Conservation (phyloP, 2,888 invertebrate species). For the Archaeoteleia sp. region DNA sequence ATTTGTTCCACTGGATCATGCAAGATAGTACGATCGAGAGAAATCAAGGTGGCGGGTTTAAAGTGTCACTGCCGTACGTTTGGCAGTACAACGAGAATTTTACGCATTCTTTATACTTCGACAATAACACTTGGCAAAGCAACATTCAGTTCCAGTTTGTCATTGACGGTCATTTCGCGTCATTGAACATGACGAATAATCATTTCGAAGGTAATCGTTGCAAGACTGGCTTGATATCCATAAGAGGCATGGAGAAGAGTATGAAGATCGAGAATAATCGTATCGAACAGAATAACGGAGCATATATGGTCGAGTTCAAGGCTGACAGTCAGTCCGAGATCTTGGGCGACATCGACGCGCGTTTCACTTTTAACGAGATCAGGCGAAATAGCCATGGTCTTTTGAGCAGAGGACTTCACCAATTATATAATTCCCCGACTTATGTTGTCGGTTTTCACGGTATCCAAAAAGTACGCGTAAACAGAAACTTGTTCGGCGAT, state of each 20-base stretch:
- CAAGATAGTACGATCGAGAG: conserved; percentile 90
- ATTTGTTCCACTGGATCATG: conserved; percentile 95
- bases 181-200: conserved; percentile 90
- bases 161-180: conserved; percentile 95
- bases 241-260: conserved; percentile 98
- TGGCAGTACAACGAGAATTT: conserved; percentile 97
- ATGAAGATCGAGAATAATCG: conserved; percentile 88
- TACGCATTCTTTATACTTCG: conserved; percentile 91
- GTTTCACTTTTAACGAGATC: conserved; percentile 86
- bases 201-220: conserved; percentile 90
- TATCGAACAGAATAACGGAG: conserved; percentile 87
- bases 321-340: conserved; percentile 96
- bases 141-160: conserved; percentile 90
- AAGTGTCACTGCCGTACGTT: conserved; percentile 88
- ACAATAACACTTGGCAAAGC: conserved; percentile 90
- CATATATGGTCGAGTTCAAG: conserved; percentile 89
- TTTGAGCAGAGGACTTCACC: conserved; percentile 69
- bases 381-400: conserved; percentile 80
- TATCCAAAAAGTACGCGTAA: conserved; percentile 93
- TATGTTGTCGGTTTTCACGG: conserved; percentile 95
- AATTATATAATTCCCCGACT: conserved; percentile 78
- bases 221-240: conserved; percentile 84
- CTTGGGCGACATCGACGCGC: conserved; percentile 87
- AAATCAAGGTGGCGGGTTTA: conserved; percentile 91
- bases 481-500: conserved; percentile 90